Evolutionary conservation across 2,113 vertebrate species (phyloP).

Genomic region (Elgaria multicarinata): DNA sequence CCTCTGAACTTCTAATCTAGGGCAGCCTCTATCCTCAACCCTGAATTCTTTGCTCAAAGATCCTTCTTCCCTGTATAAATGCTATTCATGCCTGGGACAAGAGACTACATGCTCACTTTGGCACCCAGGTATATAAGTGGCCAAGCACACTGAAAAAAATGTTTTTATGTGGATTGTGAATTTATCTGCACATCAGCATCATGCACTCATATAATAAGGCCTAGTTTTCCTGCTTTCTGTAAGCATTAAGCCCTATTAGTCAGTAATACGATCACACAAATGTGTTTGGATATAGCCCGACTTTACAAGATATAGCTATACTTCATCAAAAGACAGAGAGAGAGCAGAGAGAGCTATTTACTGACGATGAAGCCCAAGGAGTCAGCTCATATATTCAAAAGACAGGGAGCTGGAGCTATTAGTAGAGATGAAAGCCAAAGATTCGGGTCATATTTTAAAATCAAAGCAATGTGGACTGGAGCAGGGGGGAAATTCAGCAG

Average conservation of each 20-base stretch:
- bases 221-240: background rate
- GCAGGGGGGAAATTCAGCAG: background rate
- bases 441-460: background rate
- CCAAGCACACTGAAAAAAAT: background rate
- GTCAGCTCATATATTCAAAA: background rate
- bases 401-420: background rate
- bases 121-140: background rate
- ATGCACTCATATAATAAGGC: background rate
- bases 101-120: background rate
- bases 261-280: background rate
- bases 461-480: background rate
- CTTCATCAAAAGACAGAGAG: background rate
- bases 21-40: background rate
- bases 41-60: background rate
- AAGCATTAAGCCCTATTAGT: background rate
- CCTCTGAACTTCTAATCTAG: background rate
- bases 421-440: background rate
- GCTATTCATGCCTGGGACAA: background rate
- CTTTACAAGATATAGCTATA: background rate
- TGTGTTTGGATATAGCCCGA: background rate
- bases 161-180: background rate
- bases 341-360: background rate
- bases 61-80: background rate
- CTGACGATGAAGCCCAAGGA: background rate
- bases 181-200: no score